phyloP scores from a whole-genome alignment of 1,140 invertebrate species.

The Orchestia grillus region DNA sequence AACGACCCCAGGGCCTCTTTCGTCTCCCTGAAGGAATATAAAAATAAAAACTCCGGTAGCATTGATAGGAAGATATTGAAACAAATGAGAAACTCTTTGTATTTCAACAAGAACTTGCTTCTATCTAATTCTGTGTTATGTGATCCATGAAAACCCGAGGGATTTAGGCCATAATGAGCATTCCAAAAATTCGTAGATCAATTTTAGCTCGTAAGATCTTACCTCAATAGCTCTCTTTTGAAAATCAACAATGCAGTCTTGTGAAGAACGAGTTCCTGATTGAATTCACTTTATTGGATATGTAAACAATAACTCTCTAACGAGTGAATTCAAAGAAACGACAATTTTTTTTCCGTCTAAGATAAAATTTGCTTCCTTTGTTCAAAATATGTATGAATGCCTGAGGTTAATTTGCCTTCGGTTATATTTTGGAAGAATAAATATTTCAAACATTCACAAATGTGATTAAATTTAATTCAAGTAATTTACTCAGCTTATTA shows the following conservation, averaged over 20 bases:
- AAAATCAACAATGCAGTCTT: not conserved
- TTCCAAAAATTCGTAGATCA: not conserved
- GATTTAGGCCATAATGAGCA: not conserved
- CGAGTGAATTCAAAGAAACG: not conserved
- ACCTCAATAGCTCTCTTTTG: not conserved
- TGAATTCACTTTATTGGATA: not conserved
- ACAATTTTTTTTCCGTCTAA: not conserved
- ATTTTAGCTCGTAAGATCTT: not conserved
- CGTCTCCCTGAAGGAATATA: not conserved
- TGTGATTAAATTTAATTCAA: not conserved
- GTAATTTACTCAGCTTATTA: not conserved
- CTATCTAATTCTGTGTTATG: not conserved
- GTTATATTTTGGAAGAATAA: not conserved
- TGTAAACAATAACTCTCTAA: not conserved
- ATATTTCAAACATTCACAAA: not conserved
- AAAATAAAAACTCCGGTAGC: not conserved
- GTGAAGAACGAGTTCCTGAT: not conserved
- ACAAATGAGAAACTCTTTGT: not conserved
- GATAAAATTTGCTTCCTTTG: too few species aligned
- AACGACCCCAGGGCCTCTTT: not conserved
- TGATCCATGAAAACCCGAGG: not conserved
- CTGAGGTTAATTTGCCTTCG: too few species aligned
- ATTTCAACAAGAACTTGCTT: not conserved
- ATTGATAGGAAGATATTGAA: not conserved
- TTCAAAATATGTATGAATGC: too few species aligned